Evolutionary conservation across 2,888 invertebrate genomes (phyloP), one percentile per base, ranked within the genome.

Genomic region (Exephanes ischioxanthus): DNA sequence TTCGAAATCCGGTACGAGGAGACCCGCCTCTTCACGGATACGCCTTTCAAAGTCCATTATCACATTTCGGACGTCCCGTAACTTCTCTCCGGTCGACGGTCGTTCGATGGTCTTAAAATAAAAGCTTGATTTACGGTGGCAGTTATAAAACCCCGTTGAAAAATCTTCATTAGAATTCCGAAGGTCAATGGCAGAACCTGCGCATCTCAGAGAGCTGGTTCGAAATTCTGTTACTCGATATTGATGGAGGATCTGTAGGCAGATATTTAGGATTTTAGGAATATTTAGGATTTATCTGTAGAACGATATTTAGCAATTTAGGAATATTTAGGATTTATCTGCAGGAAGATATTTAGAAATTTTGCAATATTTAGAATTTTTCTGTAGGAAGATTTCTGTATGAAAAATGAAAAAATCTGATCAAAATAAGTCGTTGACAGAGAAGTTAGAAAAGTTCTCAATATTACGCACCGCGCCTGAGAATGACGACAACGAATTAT

Each of bases 1-100:
- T 84, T 71, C 79, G 79, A 76, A 84, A 84, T 80, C 37, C 41
- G 45, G 51, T 67, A 76, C 79, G 66, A 70, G 14, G 45, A 63
- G 61, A 71, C 22, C 37, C 71, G 51, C 68, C 70, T 68, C 73
- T 30, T 48, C 61, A 33, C 48, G 37, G 66, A 70, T 55, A 48
- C 68, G 80, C 66, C 82, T 72, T 77, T 51, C 53, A 37, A 53
- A 73, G 26, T 70, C 45, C 41, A 45, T 51, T 68, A 71, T 82
- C 53, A 30, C 41, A 16, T 41, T 33, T 63, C 33, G 16, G 63
- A 63, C 30, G 30, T 33, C 63, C 33, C 14, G 63, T 2, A 30
- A 33, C 30, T 33, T 33, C 33, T 63, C 7, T 4, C 30, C 5
- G 11, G 9, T 26, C 3, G 30, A 61, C 33, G 26, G 16, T n/a